Evolutionary conservation across 2,113 vertebrate genomes (phyloP).

Genomic region (Dryoscopus gambensis): DNA sequence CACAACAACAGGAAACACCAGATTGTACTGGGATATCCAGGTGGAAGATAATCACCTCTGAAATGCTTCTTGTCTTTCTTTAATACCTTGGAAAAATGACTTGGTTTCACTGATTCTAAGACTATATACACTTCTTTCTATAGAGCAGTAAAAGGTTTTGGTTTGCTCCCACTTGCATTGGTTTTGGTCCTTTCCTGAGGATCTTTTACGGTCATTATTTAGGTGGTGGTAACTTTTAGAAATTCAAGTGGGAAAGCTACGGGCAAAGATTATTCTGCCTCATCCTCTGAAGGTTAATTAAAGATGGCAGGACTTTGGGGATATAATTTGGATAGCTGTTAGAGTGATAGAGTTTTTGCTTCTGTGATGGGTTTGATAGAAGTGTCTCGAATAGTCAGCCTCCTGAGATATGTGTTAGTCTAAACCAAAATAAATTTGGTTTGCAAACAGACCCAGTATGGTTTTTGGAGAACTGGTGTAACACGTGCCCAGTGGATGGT

Average conservation of each 20-base stretch:
- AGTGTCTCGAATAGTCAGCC: not conserved
- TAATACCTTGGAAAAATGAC: not conserved
- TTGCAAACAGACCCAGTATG: not conserved
- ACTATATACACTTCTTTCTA: not conserved
- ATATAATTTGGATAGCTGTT: not conserved
- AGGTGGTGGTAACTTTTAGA: not conserved
- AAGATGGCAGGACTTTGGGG: not conserved
- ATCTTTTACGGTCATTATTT: not conserved
- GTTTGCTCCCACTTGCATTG: not conserved
- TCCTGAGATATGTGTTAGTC: not conserved
- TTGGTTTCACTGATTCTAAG: not conserved
- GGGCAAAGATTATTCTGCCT: not conserved
- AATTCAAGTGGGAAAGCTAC: not conserved
- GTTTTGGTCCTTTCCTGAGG: not conserved
- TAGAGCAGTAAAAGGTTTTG: not conserved
- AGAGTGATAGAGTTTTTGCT: not conserved
- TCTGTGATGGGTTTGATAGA: not conserved
- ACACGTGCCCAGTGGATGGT: fast-evolving
- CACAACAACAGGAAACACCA: not conserved
- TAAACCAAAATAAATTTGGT: not conserved
- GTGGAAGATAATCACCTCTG: not conserved
- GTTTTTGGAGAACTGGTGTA: not conserved
- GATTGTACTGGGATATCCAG: not conserved
- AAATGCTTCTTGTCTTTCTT: not conserved
- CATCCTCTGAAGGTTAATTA: not conserved